Conservation (phyloP, 2,113 vertebrate genomes). For the Dipodomys merriami region DNA sequence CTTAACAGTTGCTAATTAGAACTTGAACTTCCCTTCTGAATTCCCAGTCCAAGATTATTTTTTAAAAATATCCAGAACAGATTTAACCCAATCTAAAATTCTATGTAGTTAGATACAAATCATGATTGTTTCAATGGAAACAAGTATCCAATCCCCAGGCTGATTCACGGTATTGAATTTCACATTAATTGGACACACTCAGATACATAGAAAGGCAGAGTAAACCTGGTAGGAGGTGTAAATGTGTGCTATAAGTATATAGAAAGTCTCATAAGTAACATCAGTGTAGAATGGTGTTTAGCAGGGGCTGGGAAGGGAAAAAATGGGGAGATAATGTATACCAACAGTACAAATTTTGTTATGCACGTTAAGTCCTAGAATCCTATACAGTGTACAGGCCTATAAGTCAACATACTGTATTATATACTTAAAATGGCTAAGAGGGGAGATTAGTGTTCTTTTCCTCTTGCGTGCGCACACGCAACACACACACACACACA, state of each 20-base stretch:
- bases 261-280: neutral
- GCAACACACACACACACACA: too few species aligned
- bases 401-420: neutral
- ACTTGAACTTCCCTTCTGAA: neutral
- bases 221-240: too few species aligned
- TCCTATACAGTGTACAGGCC: neutral
- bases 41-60: conserved; percentile 4
- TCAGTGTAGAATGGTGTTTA: neutral
- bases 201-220: neutral
- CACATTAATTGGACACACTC: neutral
- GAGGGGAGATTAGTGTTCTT: neutral
- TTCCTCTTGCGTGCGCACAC: too few species aligned
- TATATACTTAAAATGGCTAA: neutral
- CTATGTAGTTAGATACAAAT: neutral
- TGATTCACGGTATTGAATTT: neutral
- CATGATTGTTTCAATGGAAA: neutral
- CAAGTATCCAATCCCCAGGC: neutral
- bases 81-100: neutral
- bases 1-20: neutral
- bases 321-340: neutral
- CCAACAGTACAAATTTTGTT: neutral
- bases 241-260: neutral
- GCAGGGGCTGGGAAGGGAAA: neutral
- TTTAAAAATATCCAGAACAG: neutral
- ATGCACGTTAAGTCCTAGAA: neutral